These are phyloP conservation scores for Cavia aperea DNA, from an alignment of 2,113 vertebrate genomes.

Conservation along the genomic window DNA sequence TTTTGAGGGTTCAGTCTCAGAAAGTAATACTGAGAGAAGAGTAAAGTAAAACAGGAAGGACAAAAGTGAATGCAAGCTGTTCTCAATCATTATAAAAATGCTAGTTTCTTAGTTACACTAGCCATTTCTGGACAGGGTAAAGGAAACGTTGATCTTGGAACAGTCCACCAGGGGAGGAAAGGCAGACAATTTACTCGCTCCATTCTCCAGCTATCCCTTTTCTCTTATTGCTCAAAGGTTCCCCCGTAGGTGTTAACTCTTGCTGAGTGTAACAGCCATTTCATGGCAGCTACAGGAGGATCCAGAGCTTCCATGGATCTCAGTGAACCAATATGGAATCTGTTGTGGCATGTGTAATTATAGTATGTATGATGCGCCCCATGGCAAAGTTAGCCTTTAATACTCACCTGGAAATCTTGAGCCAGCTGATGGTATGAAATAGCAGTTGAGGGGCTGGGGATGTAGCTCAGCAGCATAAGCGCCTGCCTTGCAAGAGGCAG, in stretches of 20 bases:
- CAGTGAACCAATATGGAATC: not conserved
- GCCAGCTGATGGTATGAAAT: not conserved
- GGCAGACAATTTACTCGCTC: not conserved
- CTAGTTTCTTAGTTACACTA: not conserved
- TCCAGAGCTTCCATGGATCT: not conserved
- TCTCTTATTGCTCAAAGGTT: not conserved
- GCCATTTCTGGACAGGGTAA: not conserved
- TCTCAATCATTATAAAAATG: not conserved
- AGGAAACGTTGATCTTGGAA: not conserved
- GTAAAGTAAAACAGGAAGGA: not conserved
- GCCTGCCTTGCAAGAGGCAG: too few relatives aligned
- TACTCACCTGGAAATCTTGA: not conserved
- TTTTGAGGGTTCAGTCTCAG: not conserved
- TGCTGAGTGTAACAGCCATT: not conserved
- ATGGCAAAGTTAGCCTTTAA: not conserved
- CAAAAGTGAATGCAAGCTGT: not conserved
- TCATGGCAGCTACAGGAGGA: not conserved
- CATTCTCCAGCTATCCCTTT: not conserved
- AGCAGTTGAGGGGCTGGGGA: not conserved
- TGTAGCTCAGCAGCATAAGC: too few relatives aligned
- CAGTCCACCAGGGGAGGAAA: not conserved
- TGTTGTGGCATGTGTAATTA: not conserved
- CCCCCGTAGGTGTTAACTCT: not conserved
- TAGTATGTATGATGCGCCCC: not conserved
- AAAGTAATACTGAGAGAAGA: not conserved